A percentile compares a stretch with the other conserved stretches of the same genome.
These are phyloP conservation scores for Ruditapes philippinarum DNA, from an alignment of 1,140 invertebrate species.

Conservation along the genomic window DNA sequence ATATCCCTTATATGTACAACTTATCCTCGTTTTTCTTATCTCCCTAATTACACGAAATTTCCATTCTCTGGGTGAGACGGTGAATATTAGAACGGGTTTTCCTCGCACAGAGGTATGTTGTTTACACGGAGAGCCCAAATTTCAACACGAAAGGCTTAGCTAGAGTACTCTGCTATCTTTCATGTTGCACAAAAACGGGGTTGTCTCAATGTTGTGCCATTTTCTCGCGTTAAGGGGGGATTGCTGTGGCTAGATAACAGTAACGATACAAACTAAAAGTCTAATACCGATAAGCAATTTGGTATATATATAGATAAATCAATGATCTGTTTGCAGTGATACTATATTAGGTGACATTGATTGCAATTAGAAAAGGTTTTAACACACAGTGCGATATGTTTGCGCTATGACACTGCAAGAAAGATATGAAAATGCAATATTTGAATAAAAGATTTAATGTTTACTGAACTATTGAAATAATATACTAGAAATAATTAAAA, in stretches of 20 bases:
- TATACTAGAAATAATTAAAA: too few species aligned
- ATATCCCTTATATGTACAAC: conserved; percentile 50
- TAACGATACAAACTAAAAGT: conserved; percentile 22
- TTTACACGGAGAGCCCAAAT: conserved; percentile 63
- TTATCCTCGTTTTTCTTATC: conserved; percentile 54
- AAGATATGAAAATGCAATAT: not conserved
- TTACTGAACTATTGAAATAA: too few species aligned
- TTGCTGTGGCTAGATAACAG: conserved; percentile 14
- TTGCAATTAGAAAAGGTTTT: conserved; percentile 1
- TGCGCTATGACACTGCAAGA: not conserved
- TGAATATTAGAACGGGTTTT: not conserved
- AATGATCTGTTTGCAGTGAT: conserved; percentile 21
- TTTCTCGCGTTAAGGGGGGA: conserved; percentile 47
- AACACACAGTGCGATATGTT: not conserved
- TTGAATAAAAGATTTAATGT: too few species aligned
- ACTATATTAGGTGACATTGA: not conserved
- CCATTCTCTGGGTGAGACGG: conserved; percentile 32
- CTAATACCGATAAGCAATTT: not conserved
- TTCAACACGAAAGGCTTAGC: conserved; percentile 62
- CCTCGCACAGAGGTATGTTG: conserved; percentile 61
- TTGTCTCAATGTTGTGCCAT: conserved; percentile 47
- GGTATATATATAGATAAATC: not conserved
- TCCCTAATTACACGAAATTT: conserved; percentile 54
- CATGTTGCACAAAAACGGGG: conserved; percentile 45
- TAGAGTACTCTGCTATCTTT: conserved; percentile 52